These are phyloP conservation scores for Dendrolimus kikuchii DNA, from an alignment of 1,140 invertebrate species.

Conservation along the genomic window DNA sequence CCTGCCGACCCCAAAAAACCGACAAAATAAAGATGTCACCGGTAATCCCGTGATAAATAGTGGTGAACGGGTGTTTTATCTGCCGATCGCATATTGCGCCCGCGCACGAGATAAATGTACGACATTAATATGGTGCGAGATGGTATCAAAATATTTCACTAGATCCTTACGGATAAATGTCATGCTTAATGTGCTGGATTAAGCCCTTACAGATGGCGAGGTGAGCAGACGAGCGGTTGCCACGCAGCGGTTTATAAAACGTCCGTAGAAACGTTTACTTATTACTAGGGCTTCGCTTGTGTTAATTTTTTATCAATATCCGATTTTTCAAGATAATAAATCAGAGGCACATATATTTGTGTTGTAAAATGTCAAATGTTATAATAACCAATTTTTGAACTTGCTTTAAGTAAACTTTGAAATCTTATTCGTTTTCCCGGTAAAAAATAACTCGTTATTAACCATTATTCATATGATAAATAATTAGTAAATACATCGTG, in stretches of 20 bases:
- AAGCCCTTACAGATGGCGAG: slow-evolving; percentile 26
- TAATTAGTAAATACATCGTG: no score
- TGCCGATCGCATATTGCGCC: slow-evolving; percentile 28
- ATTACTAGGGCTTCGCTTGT: no score
- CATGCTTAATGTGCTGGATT: slow-evolving; percentile 35
- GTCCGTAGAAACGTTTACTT: no score
- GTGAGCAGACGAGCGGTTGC: slow-evolving; percentile 21
- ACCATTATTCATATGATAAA: no score
- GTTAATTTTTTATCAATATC: no score
- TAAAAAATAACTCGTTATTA: no score
- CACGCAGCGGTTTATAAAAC: not conserved
- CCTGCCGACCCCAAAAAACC: slow-evolving; percentile 32
- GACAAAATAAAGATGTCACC: slow-evolving; percentile 45
- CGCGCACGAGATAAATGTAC: slow-evolving; percentile 52
- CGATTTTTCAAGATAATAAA: no score
- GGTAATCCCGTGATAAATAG: slow-evolving; percentile 54
- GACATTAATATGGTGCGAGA: slow-evolving; percentile 54
- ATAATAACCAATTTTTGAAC: no score
- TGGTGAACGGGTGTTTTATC: slow-evolving; percentile 43
- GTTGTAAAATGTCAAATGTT: no score
- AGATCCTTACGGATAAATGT: slow-evolving; percentile 50
- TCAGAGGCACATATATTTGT: no score
- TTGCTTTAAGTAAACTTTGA: no score
- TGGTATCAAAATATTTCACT: slow-evolving; percentile 68
- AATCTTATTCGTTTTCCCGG: no score